Evolutionary conservation across 2,888 invertebrate species (phyloP), one percentile per base, ranked within the genome.

Genomic region (Synanthedon myopaeformis): DNA sequence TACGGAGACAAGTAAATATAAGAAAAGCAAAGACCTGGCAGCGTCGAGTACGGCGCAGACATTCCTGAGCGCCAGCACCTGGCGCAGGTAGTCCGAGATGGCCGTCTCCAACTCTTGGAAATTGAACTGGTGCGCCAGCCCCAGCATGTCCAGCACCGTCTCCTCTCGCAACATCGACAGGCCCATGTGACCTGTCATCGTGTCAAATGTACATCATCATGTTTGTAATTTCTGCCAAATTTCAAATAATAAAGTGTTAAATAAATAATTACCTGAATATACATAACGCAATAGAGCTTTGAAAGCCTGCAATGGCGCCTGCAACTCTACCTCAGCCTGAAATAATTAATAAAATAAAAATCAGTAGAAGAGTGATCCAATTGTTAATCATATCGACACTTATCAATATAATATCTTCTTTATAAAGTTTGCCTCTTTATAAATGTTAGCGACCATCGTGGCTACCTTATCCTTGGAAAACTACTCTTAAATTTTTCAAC

Each of bases 11-110:
- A 17, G 17, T 17, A 17, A 17, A 17, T 17, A 17, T 17, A 17
- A 17, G 2, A 17, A 23, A 23, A 23, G 23, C 4, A n/a, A 14
- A n/a, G 58, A 88, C 79, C 94, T 91, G 12, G 98, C 97, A 0
- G 97, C 94, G 74, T 98, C 98, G 63, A 97, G 92, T 63, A 99
- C 95, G n/a, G 94, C 91, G 80, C 98, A 98, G 0, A 98, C 96
- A 82, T 98, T 99, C 66, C 92, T 90, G 53, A 95, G 89, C 53
- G 94, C 94, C 55, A 99, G 89, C 68, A 96, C 92, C 72, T 96
- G 95, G 60, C 95, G 92, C 63, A 99, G 87, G 81, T 97, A 97
- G 68, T 98, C 96, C 0, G 97, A 97, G 62, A 99, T 95, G 35
- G 97, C 93, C 0, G 91, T 86, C 89, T 99, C 98, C 61, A 99